phyloP scores from a whole-genome alignment of 2,888 invertebrate genomes.

The Spatulosminthurus flaviceps region DNA sequence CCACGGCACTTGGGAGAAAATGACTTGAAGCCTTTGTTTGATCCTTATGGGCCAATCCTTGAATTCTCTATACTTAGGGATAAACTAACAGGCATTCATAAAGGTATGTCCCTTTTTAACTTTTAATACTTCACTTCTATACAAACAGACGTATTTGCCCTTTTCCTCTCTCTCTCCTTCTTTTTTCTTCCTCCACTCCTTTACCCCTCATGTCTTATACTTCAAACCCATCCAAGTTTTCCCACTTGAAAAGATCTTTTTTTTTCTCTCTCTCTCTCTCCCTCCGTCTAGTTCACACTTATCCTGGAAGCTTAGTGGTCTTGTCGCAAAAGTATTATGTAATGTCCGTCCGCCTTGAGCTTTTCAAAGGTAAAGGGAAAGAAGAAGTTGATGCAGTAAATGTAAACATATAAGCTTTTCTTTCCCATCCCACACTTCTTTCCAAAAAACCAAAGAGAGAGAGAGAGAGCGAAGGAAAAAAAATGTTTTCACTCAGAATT shows the following conservation, averaged over 20 bases:
- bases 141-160: too few species aligned
- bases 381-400: neutral
- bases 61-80: conserved; percentile 94
- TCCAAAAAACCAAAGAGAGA: too few species aligned
- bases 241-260: conserved; percentile 1
- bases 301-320: conserved; percentile 8
- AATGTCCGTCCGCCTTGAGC: conserved; percentile 1
- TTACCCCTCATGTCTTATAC: too few species aligned
- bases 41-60: conserved; percentile 59
- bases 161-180: neutral
- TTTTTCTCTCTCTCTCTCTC: neutral
- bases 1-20: conserved; percentile 68
- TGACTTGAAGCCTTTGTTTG: conserved; percentile 59
- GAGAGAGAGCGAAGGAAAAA: too few species aligned
- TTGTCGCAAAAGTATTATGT: neutral
- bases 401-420: too few species aligned
- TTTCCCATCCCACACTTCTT: too few species aligned
- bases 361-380: neutral
- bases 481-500: neutral
- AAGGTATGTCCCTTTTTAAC: conserved; percentile 73
- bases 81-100: conserved; percentile 94
- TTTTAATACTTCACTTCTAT: too few species aligned
- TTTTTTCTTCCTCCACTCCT: neutral
- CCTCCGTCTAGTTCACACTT: neutral
- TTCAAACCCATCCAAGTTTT: neutral